Percentiles rank a stretch among this genome's conserved stretches.
These are phyloP conservation scores for Ceryle rudis DNA, from an alignment of 2,797 vertebrate genomes.

Conservation along the genomic window DNA sequence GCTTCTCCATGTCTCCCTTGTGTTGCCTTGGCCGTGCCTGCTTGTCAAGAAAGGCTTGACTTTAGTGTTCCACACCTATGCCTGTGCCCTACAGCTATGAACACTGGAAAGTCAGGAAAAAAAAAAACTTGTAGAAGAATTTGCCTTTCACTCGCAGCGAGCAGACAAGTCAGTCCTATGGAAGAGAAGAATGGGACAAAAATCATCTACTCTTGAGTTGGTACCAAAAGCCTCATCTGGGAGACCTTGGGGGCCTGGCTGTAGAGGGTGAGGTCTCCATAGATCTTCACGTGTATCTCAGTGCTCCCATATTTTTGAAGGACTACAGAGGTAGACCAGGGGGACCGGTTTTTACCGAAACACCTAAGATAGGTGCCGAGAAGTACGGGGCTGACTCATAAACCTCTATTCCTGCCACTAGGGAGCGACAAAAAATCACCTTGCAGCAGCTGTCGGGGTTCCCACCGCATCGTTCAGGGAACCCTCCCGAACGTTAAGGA, in stretches of 20 bases:
- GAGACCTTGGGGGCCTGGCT: not conserved
- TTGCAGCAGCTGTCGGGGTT: not conserved
- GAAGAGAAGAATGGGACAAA: not conserved
- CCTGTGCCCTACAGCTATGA: not conserved
- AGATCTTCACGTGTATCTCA: not conserved
- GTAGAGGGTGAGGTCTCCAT: not conserved
- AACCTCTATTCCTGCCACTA: constrained; percentile 47
- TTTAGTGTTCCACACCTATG: not conserved
- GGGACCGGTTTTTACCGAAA: not conserved
- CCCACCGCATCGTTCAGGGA: not conserved
- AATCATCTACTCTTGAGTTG: not conserved
- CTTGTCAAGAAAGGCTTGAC: not conserved
- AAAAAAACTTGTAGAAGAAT: not conserved
- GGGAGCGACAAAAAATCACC: constrained; percentile 71
- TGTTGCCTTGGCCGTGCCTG: not conserved
- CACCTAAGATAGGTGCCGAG: not conserved
- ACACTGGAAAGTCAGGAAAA: not conserved
- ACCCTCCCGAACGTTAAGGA: not conserved
- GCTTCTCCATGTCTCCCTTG: not conserved
- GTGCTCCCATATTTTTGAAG: not conserved
- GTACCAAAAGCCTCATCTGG: not conserved
- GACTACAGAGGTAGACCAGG: not conserved
- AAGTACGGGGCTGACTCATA: not conserved
- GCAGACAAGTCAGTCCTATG: not conserved
- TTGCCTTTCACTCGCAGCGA: not conserved